Conservation (phyloP, 2,888 invertebrate genomes). For the Zygaena filipendulae region DNA sequence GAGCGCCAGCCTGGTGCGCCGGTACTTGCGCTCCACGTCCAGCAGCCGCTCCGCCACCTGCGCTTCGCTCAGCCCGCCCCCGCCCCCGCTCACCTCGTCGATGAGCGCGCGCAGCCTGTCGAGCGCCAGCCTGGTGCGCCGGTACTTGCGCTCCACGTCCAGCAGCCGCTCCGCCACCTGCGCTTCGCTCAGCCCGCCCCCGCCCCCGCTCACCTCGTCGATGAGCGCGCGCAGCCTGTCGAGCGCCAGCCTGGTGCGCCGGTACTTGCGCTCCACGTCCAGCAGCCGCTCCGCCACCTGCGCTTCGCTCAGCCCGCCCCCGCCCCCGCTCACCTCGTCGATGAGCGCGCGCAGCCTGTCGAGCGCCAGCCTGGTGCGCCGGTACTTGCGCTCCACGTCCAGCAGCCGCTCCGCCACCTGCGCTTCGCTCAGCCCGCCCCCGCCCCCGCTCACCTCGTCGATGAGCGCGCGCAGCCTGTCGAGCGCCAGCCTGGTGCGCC, state of each 20-base stretch:
- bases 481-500: slow-evolving; percentile 27
- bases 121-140: slow-evolving; percentile 26
- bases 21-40: slow-evolving; percentile 30
- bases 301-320: slow-evolving; percentile 34
- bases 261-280: slow-evolving; percentile 30
- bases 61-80: slow-evolving; percentile 37
- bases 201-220: slow-evolving; percentile 42
- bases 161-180: slow-evolving; percentile 37
- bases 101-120: slow-evolving; percentile 31
- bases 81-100: slow-evolving; percentile 42
- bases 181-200: slow-evolving; percentile 37
- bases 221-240: slow-evolving; percentile 31
- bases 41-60: slow-evolving; percentile 37
- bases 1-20: slow-evolving; percentile 26
- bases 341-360: slow-evolving; percentile 31
- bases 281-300: slow-evolving; percentile 37
- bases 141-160: slow-evolving; percentile 30
- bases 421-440: slow-evolving; percentile 34
- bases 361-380: slow-evolving; percentile 27
- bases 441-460: slow-evolving; percentile 30
- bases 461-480: slow-evolving; percentile 31
- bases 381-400: slow-evolving; percentile 31
- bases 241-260: slow-evolving; percentile 26
- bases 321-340: slow-evolving; percentile 30
- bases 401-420: slow-evolving; percentile 37